Conservation (phyloP, 2,797 vertebrate species). For the Sphenodon punctatus region DNA sequence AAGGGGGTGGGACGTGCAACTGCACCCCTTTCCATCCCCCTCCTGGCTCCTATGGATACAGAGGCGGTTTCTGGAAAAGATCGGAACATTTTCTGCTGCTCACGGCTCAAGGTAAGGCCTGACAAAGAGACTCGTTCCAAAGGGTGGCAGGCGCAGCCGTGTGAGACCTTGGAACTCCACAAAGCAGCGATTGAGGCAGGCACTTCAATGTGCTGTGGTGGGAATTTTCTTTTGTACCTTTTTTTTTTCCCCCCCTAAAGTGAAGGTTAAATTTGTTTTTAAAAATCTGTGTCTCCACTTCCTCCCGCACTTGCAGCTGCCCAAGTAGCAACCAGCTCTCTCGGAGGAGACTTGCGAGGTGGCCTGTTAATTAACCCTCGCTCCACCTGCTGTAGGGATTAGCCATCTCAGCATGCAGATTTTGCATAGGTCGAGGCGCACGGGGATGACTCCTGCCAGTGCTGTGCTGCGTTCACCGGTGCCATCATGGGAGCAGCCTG, state of each 20-base stretch:
- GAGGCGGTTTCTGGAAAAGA: neutral
- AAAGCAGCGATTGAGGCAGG: no score
- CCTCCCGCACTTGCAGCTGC: neutral
- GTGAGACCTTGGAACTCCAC: rapidly evolving
- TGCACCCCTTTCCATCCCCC: no score
- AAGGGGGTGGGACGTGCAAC: no score
- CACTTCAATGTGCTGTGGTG: no score
- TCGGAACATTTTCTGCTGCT: no score
- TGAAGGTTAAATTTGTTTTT: neutral
- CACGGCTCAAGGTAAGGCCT: neutral
- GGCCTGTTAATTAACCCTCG: neutral
- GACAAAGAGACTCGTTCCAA: neutral
- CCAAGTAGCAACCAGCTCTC: neutral
- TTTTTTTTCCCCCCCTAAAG: neutral
- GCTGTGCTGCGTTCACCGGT: no score
- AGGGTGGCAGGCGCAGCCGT: neutral
- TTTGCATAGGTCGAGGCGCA: no score
- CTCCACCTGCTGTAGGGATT: rapidly evolving
- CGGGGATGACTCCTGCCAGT: no score
- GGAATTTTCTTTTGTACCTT: neutral
- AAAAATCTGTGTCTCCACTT: rapidly evolving
- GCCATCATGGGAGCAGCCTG: no score
- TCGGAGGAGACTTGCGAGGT: neutral
- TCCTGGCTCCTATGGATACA: rapidly evolving
- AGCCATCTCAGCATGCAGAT: neutral